Base-by-base conservation (phyloP, 2,113 vertebrate species). In the Balaenoptera acutorostrata region DNA sequence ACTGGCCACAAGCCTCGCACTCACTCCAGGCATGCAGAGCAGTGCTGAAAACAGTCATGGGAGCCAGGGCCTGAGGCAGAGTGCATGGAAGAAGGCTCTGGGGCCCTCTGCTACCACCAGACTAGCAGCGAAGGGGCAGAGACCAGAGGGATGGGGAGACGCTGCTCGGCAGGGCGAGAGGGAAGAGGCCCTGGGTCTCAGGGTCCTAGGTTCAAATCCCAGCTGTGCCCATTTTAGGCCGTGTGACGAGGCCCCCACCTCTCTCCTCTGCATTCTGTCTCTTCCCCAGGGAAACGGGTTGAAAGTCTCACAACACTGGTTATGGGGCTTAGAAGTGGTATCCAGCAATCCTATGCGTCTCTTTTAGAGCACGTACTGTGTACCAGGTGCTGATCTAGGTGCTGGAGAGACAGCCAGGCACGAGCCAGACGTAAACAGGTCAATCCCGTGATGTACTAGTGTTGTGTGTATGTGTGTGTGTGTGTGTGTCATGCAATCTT, bases 381-480 rank as follows among this genome's bases (percentile, higher is more conserved):
- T 71, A 81, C 21, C 23, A 20, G 31, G 39, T 3, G 14, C 57
- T 23, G 25, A 29, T 25, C n/a, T 33, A 41, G 41, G 61, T 52
- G 21, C 49, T 52, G n/a, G 61, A 39, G 29, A 86, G 21, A n/a
- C 10, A 52, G n/a, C 41, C 10, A 2, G 1, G 41, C 33, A 44
- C 2, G 33, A 74, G 15, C 66, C 17, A 9, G 55, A 52, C 18
- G 36, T 39, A 8, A 36, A 27, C 8, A 75, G 29, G 52, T 10
- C 12, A 25, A 7, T 74, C 39, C 27, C 33, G 9, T 10, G 39
- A 14, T 0, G 27, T 21, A 25, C 29, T 21, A 23, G 31, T 1
- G 9, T 20, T 0, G 21, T 3, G 36, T 5, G 69, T 6, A 13
- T 0, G n/a, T 14, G 31, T 4, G 49, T 14, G 29, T 4, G 49